Evolutionary conservation across 2,797 vertebrate genomes (phyloP).

Genomic region (Lateolabrax maculatus): DNA sequence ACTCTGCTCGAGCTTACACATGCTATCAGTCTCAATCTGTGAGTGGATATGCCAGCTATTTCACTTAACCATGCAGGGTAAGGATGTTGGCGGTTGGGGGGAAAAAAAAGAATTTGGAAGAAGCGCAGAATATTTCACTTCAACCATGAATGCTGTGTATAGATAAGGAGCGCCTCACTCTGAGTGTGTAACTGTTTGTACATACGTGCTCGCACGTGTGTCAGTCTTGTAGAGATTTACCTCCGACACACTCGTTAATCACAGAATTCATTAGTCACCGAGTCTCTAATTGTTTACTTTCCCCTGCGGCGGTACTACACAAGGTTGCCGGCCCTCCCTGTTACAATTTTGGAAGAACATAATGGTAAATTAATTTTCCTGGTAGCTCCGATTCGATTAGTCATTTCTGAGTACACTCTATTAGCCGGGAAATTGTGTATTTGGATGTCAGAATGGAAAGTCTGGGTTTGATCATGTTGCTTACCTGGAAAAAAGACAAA

Average conservation of each 20-base stretch:
- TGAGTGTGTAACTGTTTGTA: conserved; percentile 50
- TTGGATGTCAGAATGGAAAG: conserved; percentile 54
- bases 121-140: conserved; percentile 66
- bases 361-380: conserved; percentile 80
- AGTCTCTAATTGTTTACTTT: conserved; percentile 83
- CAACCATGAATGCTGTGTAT: conserved; percentile 65
- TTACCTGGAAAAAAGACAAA: conserved; percentile 40
- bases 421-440: conserved; percentile 71
- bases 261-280: conserved; percentile 81
- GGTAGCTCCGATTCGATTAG: conserved; percentile 75
- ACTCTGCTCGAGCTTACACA: conserved; percentile 26
- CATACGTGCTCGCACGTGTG: conserved; percentile 44
- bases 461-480: conserved; percentile 40
- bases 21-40: conserved; percentile 67
- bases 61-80: conserved; percentile 73
- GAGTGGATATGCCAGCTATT: conserved; percentile 75
- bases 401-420: conserved; percentile 76
- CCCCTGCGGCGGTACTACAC: conserved; percentile 72
- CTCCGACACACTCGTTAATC: conserved; percentile 80
- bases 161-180: conserved; percentile 68
- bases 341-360: conserved; percentile 75
- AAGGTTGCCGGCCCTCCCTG: conserved; percentile 78
- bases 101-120: conserved; percentile 52
- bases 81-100: conserved; percentile 32
- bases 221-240: conserved; percentile 71